phyloP scores from a whole-genome alignment of 2,797 vertebrate species.

The Chaetodon trifasciatus region DNA sequence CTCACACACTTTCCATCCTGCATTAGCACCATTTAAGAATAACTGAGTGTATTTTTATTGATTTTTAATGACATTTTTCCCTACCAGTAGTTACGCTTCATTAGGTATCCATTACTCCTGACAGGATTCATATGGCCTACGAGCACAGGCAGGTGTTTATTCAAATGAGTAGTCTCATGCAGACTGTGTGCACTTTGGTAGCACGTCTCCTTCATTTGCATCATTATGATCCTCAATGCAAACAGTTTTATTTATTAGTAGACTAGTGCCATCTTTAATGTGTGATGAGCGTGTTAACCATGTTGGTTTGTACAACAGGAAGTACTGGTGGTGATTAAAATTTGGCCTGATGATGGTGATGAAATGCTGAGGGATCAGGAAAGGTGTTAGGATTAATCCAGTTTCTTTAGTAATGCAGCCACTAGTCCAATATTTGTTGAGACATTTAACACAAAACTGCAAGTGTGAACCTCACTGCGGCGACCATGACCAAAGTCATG shows the following conservation, averaged over 20 bases:
- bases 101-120: background rate
- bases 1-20: background rate
- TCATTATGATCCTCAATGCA: background rate
- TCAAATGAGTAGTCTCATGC: background rate
- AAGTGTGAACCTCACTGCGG: no score
- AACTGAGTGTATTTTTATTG: background rate
- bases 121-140: conserved; percentile 14
- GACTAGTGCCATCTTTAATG: no score
- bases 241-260: background rate
- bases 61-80: background rate
- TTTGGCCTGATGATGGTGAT: no score
- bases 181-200: background rate
- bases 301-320: no score
- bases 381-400: no score
- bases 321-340: no score
- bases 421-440: no score
- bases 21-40: no score
- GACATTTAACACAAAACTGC: no score
- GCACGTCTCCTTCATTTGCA: background rate
- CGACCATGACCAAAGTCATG: no score
- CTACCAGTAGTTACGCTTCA: background rate
- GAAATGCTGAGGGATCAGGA: no score
- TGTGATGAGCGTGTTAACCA: background rate
- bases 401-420: no score
- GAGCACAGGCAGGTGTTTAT: conserved; percentile 1